phyloP scores from a whole-genome alignment of 2,888 invertebrate genomes.

The Axea sp. region DNA sequence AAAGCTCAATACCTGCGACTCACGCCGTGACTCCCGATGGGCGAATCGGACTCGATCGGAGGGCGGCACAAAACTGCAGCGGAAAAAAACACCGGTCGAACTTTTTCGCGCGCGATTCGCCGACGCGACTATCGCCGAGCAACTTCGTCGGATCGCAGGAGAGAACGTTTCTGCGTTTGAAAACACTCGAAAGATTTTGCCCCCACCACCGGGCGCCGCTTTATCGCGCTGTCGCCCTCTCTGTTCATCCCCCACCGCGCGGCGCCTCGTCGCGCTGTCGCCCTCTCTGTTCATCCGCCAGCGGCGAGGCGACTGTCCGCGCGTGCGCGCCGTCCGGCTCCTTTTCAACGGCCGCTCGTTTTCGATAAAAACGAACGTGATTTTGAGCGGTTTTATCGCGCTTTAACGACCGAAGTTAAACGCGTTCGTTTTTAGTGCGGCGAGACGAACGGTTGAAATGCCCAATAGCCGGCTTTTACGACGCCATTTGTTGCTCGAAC shows the following conservation, averaged over 20 bases:
- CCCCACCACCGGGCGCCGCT: slow-evolving; percentile 10
- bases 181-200: slow-evolving; percentile 34
- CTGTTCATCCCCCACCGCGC: slow-evolving; percentile 2
- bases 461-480: too few species aligned
- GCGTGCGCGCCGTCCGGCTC: slow-evolving; percentile 3
- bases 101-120: slow-evolving; percentile 7
- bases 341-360: neutral
- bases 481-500: too few species aligned
- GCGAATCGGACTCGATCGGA: too few species aligned
- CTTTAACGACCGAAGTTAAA: neutral
- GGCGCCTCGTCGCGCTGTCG: slow-evolving; percentile 1
- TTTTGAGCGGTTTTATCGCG: neutral
- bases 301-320: slow-evolving; percentile 8
- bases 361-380: slow-evolving; percentile 20
- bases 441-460: too few species aligned
- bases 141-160: slow-evolving; percentile 25
- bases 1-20: too few species aligned
- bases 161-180: slow-evolving; percentile 39
- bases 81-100: slow-evolving; percentile 9
- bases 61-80: too few species aligned
- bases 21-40: too few species aligned
- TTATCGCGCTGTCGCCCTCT: slow-evolving; percentile 6
- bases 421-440: too few species aligned
- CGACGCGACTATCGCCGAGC: slow-evolving; percentile 9
- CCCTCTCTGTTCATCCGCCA: slow-evolving; percentile 3